These are phyloP conservation scores for Drosophila diplacantha DNA, from an alignment of 2,888 invertebrate genomes.

Conservation along the genomic window DNA sequence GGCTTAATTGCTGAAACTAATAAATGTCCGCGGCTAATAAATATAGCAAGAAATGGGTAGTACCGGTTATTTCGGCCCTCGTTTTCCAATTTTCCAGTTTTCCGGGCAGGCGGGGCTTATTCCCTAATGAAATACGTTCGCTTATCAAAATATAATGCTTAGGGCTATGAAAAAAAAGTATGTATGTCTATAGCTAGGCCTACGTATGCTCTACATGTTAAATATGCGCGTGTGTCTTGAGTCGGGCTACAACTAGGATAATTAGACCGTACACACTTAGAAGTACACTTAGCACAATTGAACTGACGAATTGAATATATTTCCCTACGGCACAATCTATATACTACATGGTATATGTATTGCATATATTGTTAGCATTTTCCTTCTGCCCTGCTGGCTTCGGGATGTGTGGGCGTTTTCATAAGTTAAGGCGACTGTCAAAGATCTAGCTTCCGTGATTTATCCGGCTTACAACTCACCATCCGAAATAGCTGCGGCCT, in stretches of 20 bases:
- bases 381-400: neutral
- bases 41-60: conserved; percentile 16
- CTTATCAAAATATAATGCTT: conserved; percentile 52
- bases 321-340: conserved; percentile 8
- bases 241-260: conserved; percentile 45
- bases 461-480: conserved; percentile 9
- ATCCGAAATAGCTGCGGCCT: conserved; percentile 2
- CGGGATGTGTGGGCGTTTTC: conserved; percentile 59
- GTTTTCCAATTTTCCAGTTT: no score
- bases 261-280: conserved; percentile 61
- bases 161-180: conserved; percentile 45
- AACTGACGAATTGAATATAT: conserved; percentile 48
- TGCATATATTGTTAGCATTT: neutral
- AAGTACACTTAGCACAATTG: conserved; percentile 68
- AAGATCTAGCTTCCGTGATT: conserved; percentile 46
- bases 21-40: conserved; percentile 60
- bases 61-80: neutral
- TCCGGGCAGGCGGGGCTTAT: no score
- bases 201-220: conserved; percentile 26
- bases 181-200: conserved; percentile 30
- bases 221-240: conserved; percentile 25
- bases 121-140: conserved; percentile 30
- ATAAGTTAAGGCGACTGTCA: conserved; percentile 65
- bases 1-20: conserved; percentile 52
- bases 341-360: neutral